Percentiles rank a stretch among this genome's conserved stretches.
Conservation (phyloP, 2,113 vertebrate species). For the Sterrhoptilus dennistouni region DNA sequence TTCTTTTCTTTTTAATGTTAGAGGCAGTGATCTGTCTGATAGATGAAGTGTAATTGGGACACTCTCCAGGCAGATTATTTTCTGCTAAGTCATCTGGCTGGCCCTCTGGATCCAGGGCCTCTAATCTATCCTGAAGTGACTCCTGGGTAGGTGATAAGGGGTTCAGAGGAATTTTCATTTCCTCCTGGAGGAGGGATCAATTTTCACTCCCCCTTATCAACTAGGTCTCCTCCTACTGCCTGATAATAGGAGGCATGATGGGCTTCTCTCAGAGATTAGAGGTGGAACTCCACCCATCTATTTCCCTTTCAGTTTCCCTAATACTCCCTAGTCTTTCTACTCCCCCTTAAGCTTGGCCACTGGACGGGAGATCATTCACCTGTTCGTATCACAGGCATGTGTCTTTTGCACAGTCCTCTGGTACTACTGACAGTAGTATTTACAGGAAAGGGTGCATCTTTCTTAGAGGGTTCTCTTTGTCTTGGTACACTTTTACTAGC, state of each 20-base stretch:
- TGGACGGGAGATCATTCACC: not conserved
- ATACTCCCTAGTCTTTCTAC: not conserved
- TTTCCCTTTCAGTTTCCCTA: not conserved
- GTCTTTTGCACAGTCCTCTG: rapidly evolving
- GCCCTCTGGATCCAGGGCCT: not conserved
- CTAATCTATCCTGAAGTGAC: not conserved
- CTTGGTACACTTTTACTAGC: not conserved
- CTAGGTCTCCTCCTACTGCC: not conserved
- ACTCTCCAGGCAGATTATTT: not conserved
- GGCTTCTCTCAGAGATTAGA: not conserved
- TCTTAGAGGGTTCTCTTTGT: not conserved
- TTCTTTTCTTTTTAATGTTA: not conserved
- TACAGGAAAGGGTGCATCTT: not conserved
- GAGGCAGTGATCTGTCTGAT: not conserved
- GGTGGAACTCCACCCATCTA: not conserved
- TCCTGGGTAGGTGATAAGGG: not conserved
- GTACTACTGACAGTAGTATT: not conserved
- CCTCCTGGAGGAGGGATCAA: rapidly evolving
- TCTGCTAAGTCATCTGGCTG: not conserved
- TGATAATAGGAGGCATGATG: not conserved
- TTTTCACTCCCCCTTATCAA: not conserved
- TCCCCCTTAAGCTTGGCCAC: not conserved
- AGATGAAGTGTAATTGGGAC: not conserved
- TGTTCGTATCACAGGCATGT: rapidly evolving
- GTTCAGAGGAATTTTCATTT: not conserved